phyloP scores from a whole-genome alignment of 2,113 vertebrate species.

The Thomomys bottae region DNA sequence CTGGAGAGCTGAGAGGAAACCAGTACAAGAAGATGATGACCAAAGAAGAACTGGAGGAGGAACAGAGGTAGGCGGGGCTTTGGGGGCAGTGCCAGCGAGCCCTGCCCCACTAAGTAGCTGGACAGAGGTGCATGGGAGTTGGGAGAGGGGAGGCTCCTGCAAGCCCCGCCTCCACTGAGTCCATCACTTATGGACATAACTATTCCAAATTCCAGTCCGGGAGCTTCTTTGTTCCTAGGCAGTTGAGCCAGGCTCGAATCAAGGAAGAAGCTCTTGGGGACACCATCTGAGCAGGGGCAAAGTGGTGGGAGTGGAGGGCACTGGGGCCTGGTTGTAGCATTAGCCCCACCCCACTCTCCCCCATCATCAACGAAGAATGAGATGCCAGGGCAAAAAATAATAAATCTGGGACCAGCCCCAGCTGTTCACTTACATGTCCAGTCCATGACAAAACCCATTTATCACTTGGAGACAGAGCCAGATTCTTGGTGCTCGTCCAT shows the following conservation, averaged over 20 bases:
- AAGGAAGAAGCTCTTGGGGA: neutral
- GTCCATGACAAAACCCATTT: neutral
- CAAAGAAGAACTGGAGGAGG: conserved; percentile 94
- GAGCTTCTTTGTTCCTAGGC: too few species aligned
- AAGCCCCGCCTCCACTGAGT: neutral
- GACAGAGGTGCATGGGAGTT: conserved; percentile 89
- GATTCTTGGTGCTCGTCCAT: neutral
- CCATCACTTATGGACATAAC: fast-evolving
- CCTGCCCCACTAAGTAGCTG: neutral
- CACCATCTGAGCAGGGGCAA: neutral
- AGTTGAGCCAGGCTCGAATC: neutral
- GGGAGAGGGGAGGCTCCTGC: neutral
- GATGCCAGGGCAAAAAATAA: neutral
- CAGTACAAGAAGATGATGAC: conserved; percentile 92
- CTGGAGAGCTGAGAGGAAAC: conserved; percentile 90
- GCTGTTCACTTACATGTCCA: neutral
- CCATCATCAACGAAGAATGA: fast-evolving
- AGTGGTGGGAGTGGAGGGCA: fast-evolving
- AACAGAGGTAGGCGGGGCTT: conserved; percentile 90
- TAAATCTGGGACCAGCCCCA: neutral
- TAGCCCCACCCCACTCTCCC: neutral
- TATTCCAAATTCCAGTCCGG: too few species aligned
- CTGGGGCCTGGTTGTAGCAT: too few species aligned
- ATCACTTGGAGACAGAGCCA: neutral
- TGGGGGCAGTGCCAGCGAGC: neutral